These are phyloP conservation scores for Sciurus niger DNA, from an alignment of 2,113 vertebrate genomes.

Conservation along the genomic window DNA sequence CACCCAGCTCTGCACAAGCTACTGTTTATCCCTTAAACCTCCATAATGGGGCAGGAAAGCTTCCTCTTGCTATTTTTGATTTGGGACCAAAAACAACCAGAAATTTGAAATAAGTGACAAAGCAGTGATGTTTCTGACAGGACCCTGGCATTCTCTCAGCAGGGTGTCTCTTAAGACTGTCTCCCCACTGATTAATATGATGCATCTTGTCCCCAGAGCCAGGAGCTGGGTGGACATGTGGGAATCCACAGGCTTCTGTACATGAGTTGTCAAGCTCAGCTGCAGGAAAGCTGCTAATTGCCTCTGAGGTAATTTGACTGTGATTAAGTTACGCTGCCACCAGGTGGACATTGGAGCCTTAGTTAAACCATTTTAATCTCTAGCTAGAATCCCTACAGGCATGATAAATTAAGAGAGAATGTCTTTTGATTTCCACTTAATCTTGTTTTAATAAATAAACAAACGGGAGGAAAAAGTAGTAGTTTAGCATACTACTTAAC, in stretches of 20 bases:
- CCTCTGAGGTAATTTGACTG: constrained; percentile 65
- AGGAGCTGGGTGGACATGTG: not conserved
- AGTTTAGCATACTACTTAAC: not conserved
- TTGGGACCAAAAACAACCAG: constrained; percentile 37
- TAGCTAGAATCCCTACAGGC: constrained; percentile 56
- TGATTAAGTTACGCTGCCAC: constrained; percentile 73
- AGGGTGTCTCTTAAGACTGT: not conserved
- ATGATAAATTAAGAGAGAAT: constrained; percentile 37
- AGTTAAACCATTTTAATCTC: constrained; percentile 68
- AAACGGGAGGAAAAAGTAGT: not conserved
- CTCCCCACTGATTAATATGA: not conserved
- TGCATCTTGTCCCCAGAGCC: not conserved
- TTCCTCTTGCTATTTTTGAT: constrained; percentile 14
- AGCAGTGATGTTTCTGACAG: constrained; percentile 42
- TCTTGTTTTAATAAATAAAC: constrained; percentile 66
- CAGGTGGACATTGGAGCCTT: constrained; percentile 67
- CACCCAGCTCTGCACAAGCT: not conserved
- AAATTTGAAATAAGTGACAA: constrained; percentile 45
- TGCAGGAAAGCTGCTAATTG: constrained; percentile 68
- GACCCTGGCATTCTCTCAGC: constrained; percentile 31
- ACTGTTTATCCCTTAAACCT: constrained; percentile 21
- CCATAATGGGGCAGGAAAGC: not conserved
- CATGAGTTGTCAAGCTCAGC: constrained; percentile 23
- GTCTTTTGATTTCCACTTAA: constrained; percentile 55
- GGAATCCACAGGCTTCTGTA: not conserved